Evolutionary conservation across 2,888 invertebrate species (phyloP).

Genomic region (Cryptus viduatorius): DNA sequence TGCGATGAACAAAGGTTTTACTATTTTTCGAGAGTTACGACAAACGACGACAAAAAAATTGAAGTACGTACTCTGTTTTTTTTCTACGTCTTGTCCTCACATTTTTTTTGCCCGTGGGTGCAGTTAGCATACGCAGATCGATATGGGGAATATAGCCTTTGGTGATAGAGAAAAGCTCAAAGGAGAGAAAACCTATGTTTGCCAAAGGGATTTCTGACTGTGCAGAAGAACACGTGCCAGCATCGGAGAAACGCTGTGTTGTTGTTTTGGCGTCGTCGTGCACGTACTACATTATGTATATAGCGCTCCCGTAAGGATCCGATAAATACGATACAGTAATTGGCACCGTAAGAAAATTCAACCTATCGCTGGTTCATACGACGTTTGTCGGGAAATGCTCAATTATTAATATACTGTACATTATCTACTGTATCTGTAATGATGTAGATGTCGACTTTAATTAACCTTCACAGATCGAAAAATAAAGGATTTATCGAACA

Average conservation of each 20-base stretch:
- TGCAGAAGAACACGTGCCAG: slow-evolving; percentile 34
- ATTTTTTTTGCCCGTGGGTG: slow-evolving; percentile 14
- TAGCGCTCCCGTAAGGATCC: neutral
- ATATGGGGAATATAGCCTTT: slow-evolving; percentile 39
- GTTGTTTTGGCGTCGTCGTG: slow-evolving; percentile 21
- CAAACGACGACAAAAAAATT: neutral
- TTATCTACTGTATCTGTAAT: too few relatives aligned
- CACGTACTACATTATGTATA: neutral
- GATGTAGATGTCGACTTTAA: too few relatives aligned
- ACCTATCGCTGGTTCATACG: too few relatives aligned
- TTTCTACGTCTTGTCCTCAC: neutral
- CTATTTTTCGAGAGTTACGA: neutral
- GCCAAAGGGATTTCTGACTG: slow-evolving; percentile 14
- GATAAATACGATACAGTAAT: neutral
- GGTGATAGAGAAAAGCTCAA: neutral
- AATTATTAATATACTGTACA: too few relatives aligned
- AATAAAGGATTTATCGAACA: too few relatives aligned
- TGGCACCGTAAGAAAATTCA: neutral
- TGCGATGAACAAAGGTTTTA: neutral
- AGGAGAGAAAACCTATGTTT: neutral
- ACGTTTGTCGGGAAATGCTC: too few relatives aligned
- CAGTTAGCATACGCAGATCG: slow-evolving; percentile 22
- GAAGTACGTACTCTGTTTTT: neutral
- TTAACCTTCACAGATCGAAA: too few relatives aligned
- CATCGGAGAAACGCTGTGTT: slow-evolving; percentile 21